Conservation (phyloP, 2,888 invertebrate genomes). For the Keiferia lycopersicella region DNA sequence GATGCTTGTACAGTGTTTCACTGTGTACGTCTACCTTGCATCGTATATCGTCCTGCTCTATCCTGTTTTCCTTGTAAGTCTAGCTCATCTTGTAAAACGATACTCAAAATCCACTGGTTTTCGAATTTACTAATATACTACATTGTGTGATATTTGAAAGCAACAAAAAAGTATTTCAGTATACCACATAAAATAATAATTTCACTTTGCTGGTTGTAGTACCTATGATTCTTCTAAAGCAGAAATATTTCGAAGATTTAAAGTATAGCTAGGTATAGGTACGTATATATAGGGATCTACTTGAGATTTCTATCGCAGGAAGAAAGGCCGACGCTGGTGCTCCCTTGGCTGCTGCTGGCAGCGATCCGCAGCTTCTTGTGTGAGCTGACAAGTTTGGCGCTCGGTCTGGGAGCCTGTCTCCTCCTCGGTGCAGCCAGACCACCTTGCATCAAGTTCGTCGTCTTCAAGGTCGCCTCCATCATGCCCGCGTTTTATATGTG, state of each 20-base stretch:
- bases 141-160: too few relatives aligned
- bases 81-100: background rate
- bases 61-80: conserved; percentile 75
- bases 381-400: conserved; percentile 67
- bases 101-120: too few relatives aligned
- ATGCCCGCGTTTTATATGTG: conserved; percentile 77
- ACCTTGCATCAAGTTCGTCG: conserved; percentile 74
- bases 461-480: conserved; percentile 67
- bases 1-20: conserved; percentile 78
- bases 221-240: too few relatives aligned
- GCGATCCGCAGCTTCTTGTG: conserved; percentile 71
- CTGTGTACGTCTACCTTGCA: conserved; percentile 79
- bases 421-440: conserved; percentile 68
- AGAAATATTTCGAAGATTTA: background rate
- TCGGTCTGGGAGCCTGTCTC: conserved; percentile 74
- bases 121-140: too few relatives aligned
- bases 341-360: conserved; percentile 78
- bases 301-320: conserved; percentile 55
- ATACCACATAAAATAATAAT: too few relatives aligned
- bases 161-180: too few relatives aligned
- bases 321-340: conserved; percentile 71
- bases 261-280: too few relatives aligned
- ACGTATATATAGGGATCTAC: too few relatives aligned
- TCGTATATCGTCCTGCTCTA: conserved; percentile 80
- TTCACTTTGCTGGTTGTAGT: too few relatives aligned